Conservation (phyloP, 2,888 invertebrate genomes). For the Nasonovia ribisnigri region DNA sequence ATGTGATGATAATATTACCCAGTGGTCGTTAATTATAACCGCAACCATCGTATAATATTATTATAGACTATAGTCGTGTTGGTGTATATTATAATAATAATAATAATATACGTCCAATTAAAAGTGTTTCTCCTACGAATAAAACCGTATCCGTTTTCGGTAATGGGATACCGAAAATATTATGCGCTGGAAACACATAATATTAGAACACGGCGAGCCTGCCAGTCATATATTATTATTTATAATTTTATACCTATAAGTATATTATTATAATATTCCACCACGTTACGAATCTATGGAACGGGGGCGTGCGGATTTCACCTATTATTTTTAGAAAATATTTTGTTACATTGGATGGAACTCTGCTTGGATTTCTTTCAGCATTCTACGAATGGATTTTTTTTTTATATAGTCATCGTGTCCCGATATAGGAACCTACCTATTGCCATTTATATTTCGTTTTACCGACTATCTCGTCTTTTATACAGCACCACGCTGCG, state of each 20-base stretch:
- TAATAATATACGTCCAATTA: slow-evolving; percentile 8
- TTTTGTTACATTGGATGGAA: too few species aligned
- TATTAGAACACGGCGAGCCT: not conserved
- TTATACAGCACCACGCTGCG: too few species aligned
- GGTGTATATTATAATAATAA: not conserved
- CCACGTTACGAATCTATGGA: not conserved
- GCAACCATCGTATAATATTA: not conserved
- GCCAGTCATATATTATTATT: not conserved
- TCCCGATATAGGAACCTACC: too few species aligned
- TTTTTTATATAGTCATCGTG: too few species aligned
- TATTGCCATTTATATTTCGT: too few species aligned
- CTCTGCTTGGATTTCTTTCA: too few species aligned
- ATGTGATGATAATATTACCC: not conserved
- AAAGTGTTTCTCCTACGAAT: not conserved
- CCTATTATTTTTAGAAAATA: too few species aligned
- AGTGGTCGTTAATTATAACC: not conserved
- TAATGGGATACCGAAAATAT: slow-evolving; percentile 19
- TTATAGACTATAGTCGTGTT: not conserved
- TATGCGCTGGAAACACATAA: not conserved
- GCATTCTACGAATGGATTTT: too few species aligned
- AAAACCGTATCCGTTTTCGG: slow-evolving; percentile 39
- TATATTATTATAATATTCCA: not conserved
- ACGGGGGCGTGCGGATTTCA: not conserved
- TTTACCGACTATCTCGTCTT: too few species aligned
- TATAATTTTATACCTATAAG: not conserved